These are phyloP conservation scores for Ypsolopha sequella DNA, from an alignment of 2,888 invertebrate genomes.

Conservation along the genomic window DNA sequence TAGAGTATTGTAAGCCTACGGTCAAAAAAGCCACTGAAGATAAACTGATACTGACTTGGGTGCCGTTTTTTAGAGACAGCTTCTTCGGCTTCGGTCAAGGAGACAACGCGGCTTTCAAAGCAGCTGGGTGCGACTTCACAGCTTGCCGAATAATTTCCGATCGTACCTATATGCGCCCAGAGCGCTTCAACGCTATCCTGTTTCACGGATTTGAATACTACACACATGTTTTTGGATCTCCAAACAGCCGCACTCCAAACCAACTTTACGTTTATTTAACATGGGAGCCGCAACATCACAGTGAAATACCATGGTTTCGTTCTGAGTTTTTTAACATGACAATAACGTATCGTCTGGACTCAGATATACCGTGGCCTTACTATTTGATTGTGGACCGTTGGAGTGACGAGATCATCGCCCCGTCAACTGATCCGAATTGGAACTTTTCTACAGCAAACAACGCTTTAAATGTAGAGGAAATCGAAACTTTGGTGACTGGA, in stretches of 20 bases:
- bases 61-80: not conserved
- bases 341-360: slow-evolving; percentile 1
- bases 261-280: not conserved
- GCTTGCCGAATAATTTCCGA: not conserved
- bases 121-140: not conserved
- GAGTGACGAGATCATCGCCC: not conserved
- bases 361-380: slow-evolving; percentile 2
- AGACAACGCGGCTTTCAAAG: not conserved
- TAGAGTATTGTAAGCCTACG: too few species aligned
- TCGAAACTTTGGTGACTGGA: not conserved
- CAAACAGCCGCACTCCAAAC: not conserved
- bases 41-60: not conserved
- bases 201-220: not conserved
- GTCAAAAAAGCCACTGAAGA: not conserved
- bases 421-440: not conserved
- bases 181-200: not conserved
- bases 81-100: not conserved
- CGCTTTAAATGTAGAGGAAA: not conserved
- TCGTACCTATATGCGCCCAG: not conserved
- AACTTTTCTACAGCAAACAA: not conserved
- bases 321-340: not conserved
- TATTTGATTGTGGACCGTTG: not conserved
- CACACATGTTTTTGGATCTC: not conserved
- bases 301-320: not conserved
- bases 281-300: not conserved